These are phyloP conservation scores for Myodes glareolus DNA, from an alignment of 2,113 vertebrate genomes.

Conservation along the genomic window DNA sequence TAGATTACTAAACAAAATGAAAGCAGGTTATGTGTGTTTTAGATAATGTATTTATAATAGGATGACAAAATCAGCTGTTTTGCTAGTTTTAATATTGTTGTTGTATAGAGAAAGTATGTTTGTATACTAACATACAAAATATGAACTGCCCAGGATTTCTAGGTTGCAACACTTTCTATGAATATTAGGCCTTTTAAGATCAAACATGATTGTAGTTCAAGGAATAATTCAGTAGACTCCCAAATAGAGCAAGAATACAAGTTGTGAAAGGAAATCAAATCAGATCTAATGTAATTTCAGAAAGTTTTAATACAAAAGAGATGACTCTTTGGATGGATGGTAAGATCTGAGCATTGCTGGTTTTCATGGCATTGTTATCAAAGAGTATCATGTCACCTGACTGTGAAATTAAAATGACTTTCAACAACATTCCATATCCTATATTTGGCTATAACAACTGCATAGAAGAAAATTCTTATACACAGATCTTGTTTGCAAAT, in stretches of 20 bases:
- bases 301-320: not conserved
- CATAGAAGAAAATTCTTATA: not conserved
- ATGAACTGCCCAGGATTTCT: not conserved
- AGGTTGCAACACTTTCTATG: not conserved
- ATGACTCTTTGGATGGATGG: not conserved
- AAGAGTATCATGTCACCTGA: not conserved
- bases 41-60: not conserved
- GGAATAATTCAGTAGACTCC: not conserved
- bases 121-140: not conserved
- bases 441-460: not conserved
- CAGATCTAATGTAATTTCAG: not conserved
- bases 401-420: not conserved
- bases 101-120: not conserved
- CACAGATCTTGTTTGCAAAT: not conserved
- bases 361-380: not conserved
- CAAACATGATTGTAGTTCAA: not conserved
- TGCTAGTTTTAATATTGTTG: not conserved
- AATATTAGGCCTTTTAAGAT: not conserved
- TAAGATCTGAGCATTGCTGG: not conserved
- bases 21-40: not conserved
- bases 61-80: not conserved
- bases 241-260: not conserved
- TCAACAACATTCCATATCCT: not conserved
- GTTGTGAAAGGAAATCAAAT: not conserved
- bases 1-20: not conserved